phyloP scores from a whole-genome alignment of 2,797 vertebrate species.

The Serranus cabrilla region DNA sequence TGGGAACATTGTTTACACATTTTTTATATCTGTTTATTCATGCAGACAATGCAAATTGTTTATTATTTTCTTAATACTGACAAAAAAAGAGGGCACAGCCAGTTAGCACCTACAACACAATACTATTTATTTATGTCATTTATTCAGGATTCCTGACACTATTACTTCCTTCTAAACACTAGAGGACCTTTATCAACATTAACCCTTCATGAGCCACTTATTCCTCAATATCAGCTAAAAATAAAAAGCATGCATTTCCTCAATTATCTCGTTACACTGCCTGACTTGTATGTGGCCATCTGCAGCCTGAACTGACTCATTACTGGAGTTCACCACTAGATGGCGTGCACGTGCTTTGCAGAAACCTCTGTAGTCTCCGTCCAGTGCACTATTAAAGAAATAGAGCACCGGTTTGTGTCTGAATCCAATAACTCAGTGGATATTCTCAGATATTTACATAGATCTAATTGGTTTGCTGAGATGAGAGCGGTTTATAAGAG shows the following conservation, averaged over 20 bases:
- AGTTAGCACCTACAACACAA: too few relatives aligned
- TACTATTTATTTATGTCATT: too few relatives aligned
- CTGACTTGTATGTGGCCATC: neutral
- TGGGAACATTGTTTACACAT: too few relatives aligned
- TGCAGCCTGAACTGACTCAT: neutral
- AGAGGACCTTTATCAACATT: neutral
- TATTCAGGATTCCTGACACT: neutral
- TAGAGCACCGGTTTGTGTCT: neutral
- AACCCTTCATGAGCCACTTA: neutral
- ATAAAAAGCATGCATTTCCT: too few relatives aligned
- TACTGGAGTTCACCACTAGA: constrained; percentile 53
- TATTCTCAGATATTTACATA: constrained; percentile 35
- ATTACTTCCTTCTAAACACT: neutral
- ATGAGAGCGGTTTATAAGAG: constrained; percentile 1
- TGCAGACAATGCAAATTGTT: too few relatives aligned
- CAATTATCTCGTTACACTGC: neutral
- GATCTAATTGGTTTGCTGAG: constrained; percentile 50
- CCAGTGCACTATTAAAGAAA: neutral
- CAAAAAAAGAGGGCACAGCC: too few relatives aligned
- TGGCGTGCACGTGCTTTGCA: constrained; percentile 54
- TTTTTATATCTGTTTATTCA: too few relatives aligned
- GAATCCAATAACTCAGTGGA: constrained; percentile 26
- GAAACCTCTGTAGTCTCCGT: neutral
- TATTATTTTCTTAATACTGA: too few relatives aligned
- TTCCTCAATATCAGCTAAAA: neutral